These are phyloP conservation scores for Brachypterus glaber DNA, from an alignment of 2,888 invertebrate species.

Conservation along the genomic window DNA sequence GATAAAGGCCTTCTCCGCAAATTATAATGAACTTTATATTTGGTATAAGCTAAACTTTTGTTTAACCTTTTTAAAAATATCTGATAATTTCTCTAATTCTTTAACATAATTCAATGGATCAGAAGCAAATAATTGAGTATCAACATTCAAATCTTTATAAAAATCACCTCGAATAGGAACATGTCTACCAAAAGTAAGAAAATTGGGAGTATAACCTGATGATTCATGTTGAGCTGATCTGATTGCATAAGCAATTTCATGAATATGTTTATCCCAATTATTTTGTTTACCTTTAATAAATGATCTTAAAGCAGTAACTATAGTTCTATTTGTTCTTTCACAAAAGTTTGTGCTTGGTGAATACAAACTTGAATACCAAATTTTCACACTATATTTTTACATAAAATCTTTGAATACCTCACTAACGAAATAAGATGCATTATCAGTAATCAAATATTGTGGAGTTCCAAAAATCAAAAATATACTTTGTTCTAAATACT, in stretches of 20 bases:
- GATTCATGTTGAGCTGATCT: too few relatives aligned
- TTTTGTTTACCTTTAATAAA: conserved; percentile 16
- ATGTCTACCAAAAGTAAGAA: conserved; percentile 20
- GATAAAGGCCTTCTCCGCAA: conserved; percentile 10
- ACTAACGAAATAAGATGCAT: too few relatives aligned
- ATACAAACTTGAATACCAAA: too few relatives aligned
- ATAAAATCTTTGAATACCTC: conserved; percentile 10
- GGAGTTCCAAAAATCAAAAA: too few relatives aligned
- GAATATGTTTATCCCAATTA: too few relatives aligned
- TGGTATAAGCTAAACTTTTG: conserved; percentile 11
- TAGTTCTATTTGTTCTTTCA: conserved; percentile 27
- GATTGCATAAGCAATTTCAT: too few relatives aligned
- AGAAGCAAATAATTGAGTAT: too few relatives aligned
- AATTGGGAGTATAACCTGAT: conserved; percentile 21
- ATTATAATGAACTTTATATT: conserved; percentile 13
- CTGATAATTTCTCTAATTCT: conserved; percentile 2
- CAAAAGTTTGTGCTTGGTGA: conserved; percentile 30
- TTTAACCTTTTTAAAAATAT: too few relatives aligned
- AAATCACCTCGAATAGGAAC: conserved; percentile 15
- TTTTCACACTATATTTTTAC: too few relatives aligned
- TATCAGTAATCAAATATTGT: conserved; percentile 21
- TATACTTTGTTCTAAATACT: too few relatives aligned
- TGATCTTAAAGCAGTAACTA: conserved; percentile 24
- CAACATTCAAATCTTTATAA: too few relatives aligned
- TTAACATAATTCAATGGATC: conserved; percentile 2